A percentile compares a stretch with the other conserved stretches of the same genome.
Conservation (phyloP, 2,113 vertebrate species). For the Columba janthina region DNA sequence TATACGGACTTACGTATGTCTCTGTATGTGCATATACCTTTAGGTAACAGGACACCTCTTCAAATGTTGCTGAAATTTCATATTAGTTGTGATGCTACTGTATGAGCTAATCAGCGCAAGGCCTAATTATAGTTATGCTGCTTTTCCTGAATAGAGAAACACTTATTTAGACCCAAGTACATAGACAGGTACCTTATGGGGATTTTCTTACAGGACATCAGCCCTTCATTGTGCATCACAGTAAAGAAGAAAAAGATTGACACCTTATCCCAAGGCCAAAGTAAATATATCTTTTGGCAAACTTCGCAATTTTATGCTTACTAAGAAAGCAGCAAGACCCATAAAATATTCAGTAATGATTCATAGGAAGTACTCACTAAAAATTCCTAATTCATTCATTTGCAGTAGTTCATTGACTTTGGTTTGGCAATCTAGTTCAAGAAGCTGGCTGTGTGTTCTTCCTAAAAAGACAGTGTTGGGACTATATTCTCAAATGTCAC, state of each 20-base stretch:
- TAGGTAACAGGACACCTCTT: not conserved
- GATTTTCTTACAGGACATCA: not conserved
- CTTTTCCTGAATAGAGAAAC: not conserved
- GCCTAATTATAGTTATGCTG: not conserved
- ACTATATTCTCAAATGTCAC: not conserved
- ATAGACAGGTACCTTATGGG: fast-evolving
- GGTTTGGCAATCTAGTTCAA: not conserved
- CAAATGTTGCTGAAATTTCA: not conserved
- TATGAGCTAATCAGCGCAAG: not conserved
- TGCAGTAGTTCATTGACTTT: not conserved
- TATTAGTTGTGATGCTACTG: not conserved
- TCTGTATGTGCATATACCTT: no score
- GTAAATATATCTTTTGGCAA: not conserved
- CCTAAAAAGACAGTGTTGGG: not conserved
- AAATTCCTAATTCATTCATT: not conserved
- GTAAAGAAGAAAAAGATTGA: not conserved
- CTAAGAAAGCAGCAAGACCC: not conserved
- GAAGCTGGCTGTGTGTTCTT: not conserved
- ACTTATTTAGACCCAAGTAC: not conserved
- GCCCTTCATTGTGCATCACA: not conserved
- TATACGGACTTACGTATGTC: fast-evolving
- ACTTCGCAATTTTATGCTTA: not conserved
- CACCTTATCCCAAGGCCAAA: not conserved
- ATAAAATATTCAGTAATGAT: not conserved
- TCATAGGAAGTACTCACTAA: not conserved